Evolutionary conservation across 1,140 invertebrate genomes (phyloP), one percentile per base, ranked within the genome.

Genomic region (Globodera ellingtonae): DNA sequence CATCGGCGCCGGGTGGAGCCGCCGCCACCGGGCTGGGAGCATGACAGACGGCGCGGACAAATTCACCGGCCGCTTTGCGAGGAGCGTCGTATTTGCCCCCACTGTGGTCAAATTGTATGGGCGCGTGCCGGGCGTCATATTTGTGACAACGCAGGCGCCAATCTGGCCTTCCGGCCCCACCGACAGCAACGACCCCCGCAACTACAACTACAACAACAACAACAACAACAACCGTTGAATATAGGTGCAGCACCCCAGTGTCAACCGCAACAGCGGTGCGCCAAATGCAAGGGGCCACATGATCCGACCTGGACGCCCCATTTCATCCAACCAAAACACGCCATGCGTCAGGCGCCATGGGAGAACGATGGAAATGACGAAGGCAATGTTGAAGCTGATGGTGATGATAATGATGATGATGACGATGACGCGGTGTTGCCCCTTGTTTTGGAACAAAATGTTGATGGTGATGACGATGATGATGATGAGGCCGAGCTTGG

Each of bases 1-100:
- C 67, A 70, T 18, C 67, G 67, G 18, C 67, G 67, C 15, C 67
- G 67, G 24, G 67, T 70, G 67, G 24, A 35, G 10, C 67, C 46
- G 24, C 67, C 67, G 8, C 67, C 67, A 18, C 67, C 67, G 6
- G 67, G 56, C 8, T 59, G 56, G 67, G 18, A 70, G 9, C 67
- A 70, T 9, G 67, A 70, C 67, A 4, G 67, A 4, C 67, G 67
- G 10, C 9, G 67, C 10, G 67, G 67, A 7, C 8, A 21, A 35
- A 15, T 21, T 5, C 67, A 70, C 15, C 67, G 67, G 6, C 46
- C 67, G 24, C 7, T 70, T 18, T 70, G 67, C 18, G 67, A 70
- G 67, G 24, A 70, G 67, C 67, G 67, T 8, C 46, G 67, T 21
- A 13, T 70, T 4, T 70, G 67, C 46, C 8, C 67, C 9, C 67